Percentiles rank a stretch among this genome's conserved stretches.
Evolutionary conservation across 1,140 invertebrate species (phyloP).

Genomic region (Drosophila lacteicornis): DNA sequence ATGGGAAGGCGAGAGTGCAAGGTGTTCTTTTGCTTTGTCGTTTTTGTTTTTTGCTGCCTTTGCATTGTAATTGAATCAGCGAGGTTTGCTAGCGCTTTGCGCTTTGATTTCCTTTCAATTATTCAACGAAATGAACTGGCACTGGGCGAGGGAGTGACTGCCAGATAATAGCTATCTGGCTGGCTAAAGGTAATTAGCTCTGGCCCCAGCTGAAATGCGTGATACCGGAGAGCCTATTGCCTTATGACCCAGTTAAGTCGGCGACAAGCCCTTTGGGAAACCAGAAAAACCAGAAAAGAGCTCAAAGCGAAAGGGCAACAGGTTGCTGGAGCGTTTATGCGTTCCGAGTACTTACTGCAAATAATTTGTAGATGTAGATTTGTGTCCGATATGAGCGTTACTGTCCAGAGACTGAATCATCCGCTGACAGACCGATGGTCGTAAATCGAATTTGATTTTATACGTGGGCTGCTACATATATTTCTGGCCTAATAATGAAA

Average conservation of each 20-base stretch:
- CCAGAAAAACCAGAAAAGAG: slow-evolving; percentile 38
- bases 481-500: no score
- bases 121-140: slow-evolving; percentile 52
- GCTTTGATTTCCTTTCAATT: slow-evolving; percentile 68
- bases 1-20: slow-evolving; percentile 8
- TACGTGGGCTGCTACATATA: not conserved
- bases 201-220: slow-evolving; percentile 12
- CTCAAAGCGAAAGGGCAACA: slow-evolving; percentile 30
- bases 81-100: slow-evolving; percentile 30
- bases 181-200: slow-evolving; percentile 34
- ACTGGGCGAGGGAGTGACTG: slow-evolving; percentile 30
- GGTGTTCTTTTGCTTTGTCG: slow-evolving; percentile 9
- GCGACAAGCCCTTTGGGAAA: slow-evolving; percentile 56
- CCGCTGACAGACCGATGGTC: slow-evolving; percentile 29
- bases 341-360: slow-evolving; percentile 24
- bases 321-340: slow-evolving; percentile 23
- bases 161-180: slow-evolving; percentile 48
- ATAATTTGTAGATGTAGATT: slow-evolving; percentile 11
- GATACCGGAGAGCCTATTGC: slow-evolving; percentile 45
- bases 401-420: slow-evolving; percentile 35
- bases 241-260: slow-evolving; percentile 59
- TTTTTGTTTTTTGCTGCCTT: not conserved
- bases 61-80: slow-evolving; percentile 46
- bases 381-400: slow-evolving; percentile 17
- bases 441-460: slow-evolving; percentile 66